Evolutionary conservation across 2,113 vertebrate genomes (phyloP), one percentile per base, ranked within the genome.

Genomic region (Callionymus lyra): DNA sequence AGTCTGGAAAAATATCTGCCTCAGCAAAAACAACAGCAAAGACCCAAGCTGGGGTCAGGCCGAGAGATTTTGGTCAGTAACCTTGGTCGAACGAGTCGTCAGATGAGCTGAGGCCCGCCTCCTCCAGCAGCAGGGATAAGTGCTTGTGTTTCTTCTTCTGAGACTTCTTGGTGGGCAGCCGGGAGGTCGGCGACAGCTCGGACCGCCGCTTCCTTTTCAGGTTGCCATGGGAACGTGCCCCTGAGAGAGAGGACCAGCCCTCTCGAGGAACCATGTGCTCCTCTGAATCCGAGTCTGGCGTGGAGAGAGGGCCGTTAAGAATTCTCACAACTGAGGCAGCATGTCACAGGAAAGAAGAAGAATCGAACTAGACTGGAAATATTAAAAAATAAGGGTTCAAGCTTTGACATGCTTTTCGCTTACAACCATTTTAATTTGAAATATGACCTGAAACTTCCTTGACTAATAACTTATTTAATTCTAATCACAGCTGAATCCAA

Each of bases 81-180:
- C 93, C 94, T 98, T 98, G 93, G 80, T 98, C 91, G 50, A 94
- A 91, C 44, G 93, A 97, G 90, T 98, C 93, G 80, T 93, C 92
- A 46, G 92, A 95, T 63, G 93, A 93, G 76, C 88, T 90, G 3
- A 84, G 88, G 84, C 88, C 89, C 0, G 88, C 86, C 74, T 95
- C 93, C 64, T 84, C 86, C 55, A 96, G 87, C 74, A 97, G 87
- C 81, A 94, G 82, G 61, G 90, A 91, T 81, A 97, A 95, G 40
- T 88, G 89, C 85, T 87, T 87, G 78, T 84, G 84, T 88, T 90
- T 94, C 84, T 90, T 94, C 74, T 88, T 88, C 73, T 83, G 79
- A n/a, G 77, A 57, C 15, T 79, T 83, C 40, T 67, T 82, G 65
- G 85, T 85, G 1, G 89, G 68, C 71, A 81, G 84, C 65, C 87